Base-by-base conservation (phyloP, 2,113 vertebrate species). In the Propithecus coquereli region DNA sequence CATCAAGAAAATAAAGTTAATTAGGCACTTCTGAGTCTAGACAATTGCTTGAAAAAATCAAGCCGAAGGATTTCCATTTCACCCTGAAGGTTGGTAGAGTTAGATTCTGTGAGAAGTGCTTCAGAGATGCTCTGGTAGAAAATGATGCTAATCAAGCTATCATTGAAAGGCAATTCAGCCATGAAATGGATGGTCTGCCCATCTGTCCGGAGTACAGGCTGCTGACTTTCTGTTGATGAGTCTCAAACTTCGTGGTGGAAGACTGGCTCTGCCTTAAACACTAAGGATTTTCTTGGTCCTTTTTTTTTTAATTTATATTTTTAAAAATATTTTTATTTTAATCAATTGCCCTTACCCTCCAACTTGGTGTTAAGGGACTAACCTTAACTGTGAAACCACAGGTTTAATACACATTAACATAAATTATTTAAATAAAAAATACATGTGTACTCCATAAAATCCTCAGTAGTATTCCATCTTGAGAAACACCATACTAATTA, bases 1-100 rank as follows among this genome's bases (percentile, higher is more conserved):
- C 27, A 91, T 43, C 59, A 94, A 91, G 79, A 84, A 97, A 94
- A 93, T 76, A 93, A 87, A 97, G 83, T 90, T 97, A 98, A 97
- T 97, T 95, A 87, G 80, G 50, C 74, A 93, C 87, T 96, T 93
- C 9, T 1, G 61, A 95, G 91, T 94, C 73, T 80, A 96, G 68
- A 96, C 37, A 83, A 95, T 88, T 88, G 66, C 84, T 76, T 81
- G 65, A 90, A 82, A 93, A 87, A 92, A 87, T 96, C 88, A 77
- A 95, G 61, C 23, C 22, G 5, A 25, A 96, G 54, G 40, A 74
- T 87, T 83, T 94, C 47, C 63, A 84, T 96, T 96, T 94, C 37
- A 87, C 87, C 82, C 94, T 93, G 32, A 96, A 96, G 96, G 71
- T 65, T 82, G 65, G 68, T 70, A 45, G 71, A 82, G 63, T 91